Evolutionary conservation across 2,888 invertebrate species (phyloP).

Genomic region (Heliconius charithonia): DNA sequence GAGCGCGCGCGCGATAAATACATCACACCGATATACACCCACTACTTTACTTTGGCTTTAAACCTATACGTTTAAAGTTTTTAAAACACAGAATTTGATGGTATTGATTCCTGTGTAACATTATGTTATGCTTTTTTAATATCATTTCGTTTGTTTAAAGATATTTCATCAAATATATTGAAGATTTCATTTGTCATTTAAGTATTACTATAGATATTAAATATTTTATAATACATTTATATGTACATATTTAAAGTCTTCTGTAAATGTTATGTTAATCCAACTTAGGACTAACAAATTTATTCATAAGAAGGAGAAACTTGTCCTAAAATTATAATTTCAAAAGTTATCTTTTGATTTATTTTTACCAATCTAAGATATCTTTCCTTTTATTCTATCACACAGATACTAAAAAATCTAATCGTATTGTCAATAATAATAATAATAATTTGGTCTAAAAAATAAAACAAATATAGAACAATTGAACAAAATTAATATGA

Average conservation of each 20-base stretch:
- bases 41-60: constrained; percentile 28
- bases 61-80: constrained; percentile 4
- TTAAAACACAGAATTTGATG: not conserved
- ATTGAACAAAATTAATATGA: constrained; percentile 48
- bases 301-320: not conserved
- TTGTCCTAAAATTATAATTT: not conserved
- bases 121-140: not conserved
- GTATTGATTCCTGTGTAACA: not conserved
- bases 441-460: constrained; percentile 26
- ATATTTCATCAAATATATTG: not conserved
- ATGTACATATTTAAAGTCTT: not conserved
- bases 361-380: not conserved
- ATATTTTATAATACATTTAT: not conserved
- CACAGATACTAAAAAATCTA: constrained; percentile 19
- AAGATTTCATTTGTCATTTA: not conserved
- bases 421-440: constrained; percentile 7
- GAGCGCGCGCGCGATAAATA: constrained; percentile 40
- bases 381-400: constrained; percentile 9
- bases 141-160: not conserved
- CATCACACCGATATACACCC: constrained; percentile 36
- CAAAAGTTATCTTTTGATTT: not conserved
- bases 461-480: constrained; percentile 40
- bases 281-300: not conserved
- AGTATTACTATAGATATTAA: not conserved
- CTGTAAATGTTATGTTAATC: not conserved